Evolutionary conservation across 1,140 invertebrate genomes (phyloP).

Genomic region (Papilio glaucus): DNA sequence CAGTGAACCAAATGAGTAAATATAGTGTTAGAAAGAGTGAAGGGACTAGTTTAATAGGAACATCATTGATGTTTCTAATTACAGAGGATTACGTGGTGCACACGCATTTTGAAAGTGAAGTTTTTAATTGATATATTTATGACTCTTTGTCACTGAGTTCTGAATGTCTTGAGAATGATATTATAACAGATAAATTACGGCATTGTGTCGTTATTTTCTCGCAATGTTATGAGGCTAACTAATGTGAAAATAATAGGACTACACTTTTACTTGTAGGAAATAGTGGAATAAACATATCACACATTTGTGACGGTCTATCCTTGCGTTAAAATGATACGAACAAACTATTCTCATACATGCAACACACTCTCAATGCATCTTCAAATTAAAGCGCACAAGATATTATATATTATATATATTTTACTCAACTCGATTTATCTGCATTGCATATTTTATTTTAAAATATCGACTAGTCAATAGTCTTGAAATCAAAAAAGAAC

Average conservation of each 20-base stretch:
- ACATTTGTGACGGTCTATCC: background rate
- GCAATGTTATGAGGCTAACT: background rate
- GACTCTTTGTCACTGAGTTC: background rate
- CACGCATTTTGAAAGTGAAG: no score
- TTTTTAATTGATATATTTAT: no score
- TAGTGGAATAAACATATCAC: background rate
- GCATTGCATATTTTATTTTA: background rate
- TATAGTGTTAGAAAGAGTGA: no score
- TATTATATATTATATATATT: background rate
- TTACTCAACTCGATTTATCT: background rate
- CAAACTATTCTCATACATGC: background rate
- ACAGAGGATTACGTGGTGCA: no score
- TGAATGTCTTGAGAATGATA: background rate
- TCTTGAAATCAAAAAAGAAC: background rate
- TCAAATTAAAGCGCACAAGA: background rate
- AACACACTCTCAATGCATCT: no score
- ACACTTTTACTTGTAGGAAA: background rate
- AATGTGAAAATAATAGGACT: conserved; percentile 13
- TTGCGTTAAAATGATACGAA: conserved; percentile 1
- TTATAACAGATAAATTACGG: background rate
- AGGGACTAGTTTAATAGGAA: no score
- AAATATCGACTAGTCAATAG: background rate
- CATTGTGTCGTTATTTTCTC: background rate
- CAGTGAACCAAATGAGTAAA: no score
- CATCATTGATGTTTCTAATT: no score